Percentiles rank a stretch among this genome's conserved stretches.
Evolutionary conservation across 1,140 invertebrate species (phyloP).

Genomic region (Lutraria rhynchaena): DNA sequence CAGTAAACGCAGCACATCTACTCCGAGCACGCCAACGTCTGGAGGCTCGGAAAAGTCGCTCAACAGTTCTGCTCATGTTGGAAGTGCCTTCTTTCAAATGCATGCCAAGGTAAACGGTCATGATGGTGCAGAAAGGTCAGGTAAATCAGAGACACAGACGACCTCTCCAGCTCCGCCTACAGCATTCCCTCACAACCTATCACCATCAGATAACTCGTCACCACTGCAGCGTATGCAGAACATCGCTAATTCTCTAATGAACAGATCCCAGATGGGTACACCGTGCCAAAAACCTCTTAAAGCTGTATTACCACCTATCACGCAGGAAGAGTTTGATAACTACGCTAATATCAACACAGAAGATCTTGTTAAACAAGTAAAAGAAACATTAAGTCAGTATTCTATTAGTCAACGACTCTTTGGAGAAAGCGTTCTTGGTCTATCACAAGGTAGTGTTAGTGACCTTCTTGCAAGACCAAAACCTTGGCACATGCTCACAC

Average conservation of each 20-base stretch:
- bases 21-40: constrained; percentile 72
- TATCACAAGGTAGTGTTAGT: constrained; percentile 94
- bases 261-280: constrained; percentile 81
- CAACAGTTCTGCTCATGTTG: constrained; percentile 83
- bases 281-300: constrained; percentile 92
- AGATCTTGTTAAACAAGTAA: constrained; percentile 97
- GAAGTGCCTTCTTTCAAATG: constrained; percentile 92
- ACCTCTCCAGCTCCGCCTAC: constrained; percentile 84
- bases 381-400: constrained; percentile 98
- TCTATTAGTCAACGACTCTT: constrained; percentile 99
- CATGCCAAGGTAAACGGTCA: constrained; percentile 84
- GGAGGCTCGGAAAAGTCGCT: constrained; percentile 69
- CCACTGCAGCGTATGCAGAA: constrained; percentile 98
- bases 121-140: constrained; percentile 79
- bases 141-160: constrained; percentile 85
- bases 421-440: constrained; percentile 97
- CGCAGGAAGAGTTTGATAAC: constrained; percentile 99
- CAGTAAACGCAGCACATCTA: constrained; percentile 72
- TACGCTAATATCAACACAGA: constrained; percentile 99
- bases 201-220: constrained; percentile 82
- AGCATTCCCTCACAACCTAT: constrained; percentile 85
- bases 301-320: constrained; percentile 98
- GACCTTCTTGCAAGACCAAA: constrained; percentile 99
- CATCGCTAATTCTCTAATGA: constrained; percentile 97
- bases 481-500: constrained; percentile 99